Percentiles rank a stretch among this genome's conserved stretches.
phyloP scores from a whole-genome alignment of 1,140 invertebrate genomes.

The Diorhabda carinulata region DNA sequence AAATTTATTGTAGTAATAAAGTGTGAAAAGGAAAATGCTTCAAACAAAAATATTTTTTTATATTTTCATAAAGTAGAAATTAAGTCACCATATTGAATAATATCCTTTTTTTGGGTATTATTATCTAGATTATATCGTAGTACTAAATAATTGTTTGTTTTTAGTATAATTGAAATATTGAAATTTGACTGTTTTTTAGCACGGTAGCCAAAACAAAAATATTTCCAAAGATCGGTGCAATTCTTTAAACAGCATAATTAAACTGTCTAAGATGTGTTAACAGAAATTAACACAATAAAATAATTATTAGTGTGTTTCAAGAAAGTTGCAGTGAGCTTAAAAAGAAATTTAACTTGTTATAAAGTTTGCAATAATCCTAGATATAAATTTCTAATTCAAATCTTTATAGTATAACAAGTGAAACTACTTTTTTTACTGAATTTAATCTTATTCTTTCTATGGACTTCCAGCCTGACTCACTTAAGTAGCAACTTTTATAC shows the following conservation, averaged over 20 bases:
- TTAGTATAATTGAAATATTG: constrained; percentile 4
- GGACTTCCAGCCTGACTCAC: no score
- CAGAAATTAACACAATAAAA: background rate
- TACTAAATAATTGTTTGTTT: constrained; percentile 12
- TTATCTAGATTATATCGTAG: constrained; percentile 13
- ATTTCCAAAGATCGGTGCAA: constrained; percentile 18
- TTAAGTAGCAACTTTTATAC: no score
- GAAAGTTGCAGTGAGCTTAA: background rate
- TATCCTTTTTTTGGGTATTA: constrained; percentile 19
- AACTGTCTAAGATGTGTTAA: background rate
- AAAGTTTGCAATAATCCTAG: background rate
- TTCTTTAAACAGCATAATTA: background rate
- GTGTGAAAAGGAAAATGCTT: background rate
- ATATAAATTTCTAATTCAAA: background rate
- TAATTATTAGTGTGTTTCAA: background rate
- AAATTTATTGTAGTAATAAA: constrained; percentile 15
- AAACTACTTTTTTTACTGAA: constrained; percentile 1
- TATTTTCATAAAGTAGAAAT: constrained; percentile 20
- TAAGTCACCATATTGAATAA: background rate
- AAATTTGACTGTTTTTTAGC: constrained; percentile 18
- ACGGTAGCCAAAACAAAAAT: constrained; percentile 1
- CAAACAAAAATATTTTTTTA: constrained; percentile 22
- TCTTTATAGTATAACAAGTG: background rate
- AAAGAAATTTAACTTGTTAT: background rate
- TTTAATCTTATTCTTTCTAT: background rate